These are phyloP conservation scores for Piezodorus guildinii DNA, from an alignment of 1,140 invertebrate species.

Conservation along the genomic window DNA sequence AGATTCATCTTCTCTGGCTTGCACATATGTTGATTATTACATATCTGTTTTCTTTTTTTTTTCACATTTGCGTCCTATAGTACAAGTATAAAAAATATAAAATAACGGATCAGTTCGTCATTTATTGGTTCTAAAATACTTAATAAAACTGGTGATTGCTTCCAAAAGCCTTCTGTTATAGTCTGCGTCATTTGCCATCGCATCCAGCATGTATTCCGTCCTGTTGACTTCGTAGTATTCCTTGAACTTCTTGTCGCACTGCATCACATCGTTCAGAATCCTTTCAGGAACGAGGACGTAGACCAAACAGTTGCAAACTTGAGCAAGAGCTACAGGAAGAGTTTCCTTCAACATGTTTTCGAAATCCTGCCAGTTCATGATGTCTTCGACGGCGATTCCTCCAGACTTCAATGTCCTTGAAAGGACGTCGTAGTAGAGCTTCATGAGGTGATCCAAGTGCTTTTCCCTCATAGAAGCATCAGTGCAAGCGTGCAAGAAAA, in stretches of 20 bases:
- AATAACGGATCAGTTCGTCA: too few relatives aligned
- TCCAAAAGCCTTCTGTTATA: too few relatives aligned
- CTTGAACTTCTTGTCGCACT: not conserved
- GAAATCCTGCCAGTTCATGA: slow-evolving; percentile 1
- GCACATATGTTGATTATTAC: too few relatives aligned
- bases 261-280: not conserved
- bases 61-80: too few relatives aligned
- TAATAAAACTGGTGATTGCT: too few relatives aligned
- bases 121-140: too few relatives aligned
- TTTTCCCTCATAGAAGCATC: not conserved
- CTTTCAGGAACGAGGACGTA: slow-evolving; percentile 12
- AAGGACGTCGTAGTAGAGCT: not conserved
- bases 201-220: not conserved
- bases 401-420: not conserved
- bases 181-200: not conserved
- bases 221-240: not conserved
- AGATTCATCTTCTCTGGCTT: too few relatives aligned
- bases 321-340: not conserved
- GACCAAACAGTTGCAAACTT: not conserved
- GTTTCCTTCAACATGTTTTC: not conserved
- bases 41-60: too few relatives aligned
- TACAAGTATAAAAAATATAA: too few relatives aligned
- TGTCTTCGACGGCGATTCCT: not conserved
- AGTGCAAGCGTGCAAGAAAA: not conserved
- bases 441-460: not conserved